phyloP scores from a whole-genome alignment of 2,888 invertebrate genomes.

The Nemoura dubitans region DNA sequence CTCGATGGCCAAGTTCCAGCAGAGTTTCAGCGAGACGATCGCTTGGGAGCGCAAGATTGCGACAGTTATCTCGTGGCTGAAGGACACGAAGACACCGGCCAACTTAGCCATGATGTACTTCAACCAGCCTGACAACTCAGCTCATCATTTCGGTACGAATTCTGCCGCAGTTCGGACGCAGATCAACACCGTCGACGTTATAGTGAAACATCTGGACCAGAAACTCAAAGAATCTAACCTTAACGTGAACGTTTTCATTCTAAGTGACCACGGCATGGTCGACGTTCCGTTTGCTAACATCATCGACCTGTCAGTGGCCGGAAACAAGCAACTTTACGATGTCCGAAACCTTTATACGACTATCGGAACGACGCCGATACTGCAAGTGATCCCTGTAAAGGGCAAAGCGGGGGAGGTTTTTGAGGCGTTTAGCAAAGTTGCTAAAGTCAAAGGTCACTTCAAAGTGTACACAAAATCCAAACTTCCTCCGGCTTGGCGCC shows the following conservation, averaged over 20 bases:
- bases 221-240: neutral
- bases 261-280: constrained; percentile 43
- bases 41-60: constrained; percentile 9
- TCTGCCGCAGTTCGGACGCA: neutral
- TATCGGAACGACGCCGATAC: neutral
- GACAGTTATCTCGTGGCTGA: neutral
- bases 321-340: neutral
- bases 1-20: neutral
- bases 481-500: neutral
- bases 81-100: constrained; percentile 13
- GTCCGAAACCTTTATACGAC: neutral
- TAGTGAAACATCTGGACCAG: constrained; percentile 17
- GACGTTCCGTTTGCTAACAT: constrained; percentile 39
- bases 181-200: constrained; percentile 31
- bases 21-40: neutral
- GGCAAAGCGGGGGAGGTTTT: constrained; percentile 13
- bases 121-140: constrained; percentile 18
- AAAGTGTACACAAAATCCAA: constrained; percentile 20
- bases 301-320: neutral
- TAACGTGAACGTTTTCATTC: constrained; percentile 39
- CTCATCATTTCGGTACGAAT: constrained; percentile 16
- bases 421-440: constrained; percentile 1
- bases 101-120: constrained; percentile 36
- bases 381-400: neutral
- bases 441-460: neutral